A percentile compares a stretch with the other conserved stretches of the same genome.
These are phyloP conservation scores for Tokudaia tokunoshimensis DNA, from an alignment of 2,797 vertebrate genomes.

Conservation along the genomic window DNA sequence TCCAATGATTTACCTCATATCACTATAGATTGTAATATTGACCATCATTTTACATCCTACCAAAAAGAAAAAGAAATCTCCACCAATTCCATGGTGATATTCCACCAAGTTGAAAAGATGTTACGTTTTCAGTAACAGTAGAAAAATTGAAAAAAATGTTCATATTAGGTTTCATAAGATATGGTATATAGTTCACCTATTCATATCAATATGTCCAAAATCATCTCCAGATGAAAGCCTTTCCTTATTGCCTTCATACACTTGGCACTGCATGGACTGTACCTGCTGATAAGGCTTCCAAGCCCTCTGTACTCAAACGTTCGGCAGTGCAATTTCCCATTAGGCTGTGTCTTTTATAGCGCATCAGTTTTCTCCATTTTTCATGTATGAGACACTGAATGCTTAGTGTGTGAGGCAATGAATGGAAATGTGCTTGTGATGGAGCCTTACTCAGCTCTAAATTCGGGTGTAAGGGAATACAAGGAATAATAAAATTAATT, in stretches of 20 bases:
- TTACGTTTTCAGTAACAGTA: neutral
- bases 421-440: fast-evolving
- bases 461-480: neutral
- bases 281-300: neutral
- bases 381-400: neutral
- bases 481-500: neutral
- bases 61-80: neutral
- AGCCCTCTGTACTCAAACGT: neutral
- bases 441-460: neutral
- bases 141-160: neutral
- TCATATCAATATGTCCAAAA: neutral
- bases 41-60: neutral
- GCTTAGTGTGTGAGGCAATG: neutral
- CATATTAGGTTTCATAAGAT: neutral
- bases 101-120: neutral
- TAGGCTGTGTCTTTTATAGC: neutral
- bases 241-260: neutral
- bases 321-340: neutral
- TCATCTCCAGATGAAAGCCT: neutral
- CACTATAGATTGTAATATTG: neutral
- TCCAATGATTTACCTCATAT: neutral
- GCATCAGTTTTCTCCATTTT: neutral
- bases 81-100: neutral
- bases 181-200: neutral
- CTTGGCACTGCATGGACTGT: neutral